These are phyloP conservation scores for Halcyon senegalensis DNA, from an alignment of 2,113 vertebrate species.

Conservation along the genomic window DNA sequence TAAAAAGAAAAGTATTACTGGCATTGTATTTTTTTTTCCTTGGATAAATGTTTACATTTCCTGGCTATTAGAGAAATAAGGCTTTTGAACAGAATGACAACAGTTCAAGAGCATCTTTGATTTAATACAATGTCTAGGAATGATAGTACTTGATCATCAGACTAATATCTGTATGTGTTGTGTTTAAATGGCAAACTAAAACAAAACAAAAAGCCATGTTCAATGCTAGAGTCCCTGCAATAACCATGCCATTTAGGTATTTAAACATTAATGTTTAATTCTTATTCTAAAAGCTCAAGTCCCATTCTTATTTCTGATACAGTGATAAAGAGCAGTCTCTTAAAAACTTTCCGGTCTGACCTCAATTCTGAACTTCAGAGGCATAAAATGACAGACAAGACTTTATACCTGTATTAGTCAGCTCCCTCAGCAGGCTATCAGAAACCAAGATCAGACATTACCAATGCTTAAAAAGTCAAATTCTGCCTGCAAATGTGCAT, in stretches of 20 bases:
- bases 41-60: conserved; percentile 4
- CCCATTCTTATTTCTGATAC: not conserved
- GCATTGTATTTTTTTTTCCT: fast-evolving
- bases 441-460: conserved; percentile 54
- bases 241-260: not conserved
- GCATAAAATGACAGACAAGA: conserved; percentile 5
- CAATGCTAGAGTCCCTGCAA: not conserved
- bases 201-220: not conserved
- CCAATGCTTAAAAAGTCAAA: conserved; percentile 45
- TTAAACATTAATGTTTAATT: not conserved
- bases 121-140: not conserved
- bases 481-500: conserved; percentile 12
- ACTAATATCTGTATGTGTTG: not conserved
- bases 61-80: not conserved
- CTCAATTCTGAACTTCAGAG: conserved; percentile 38
- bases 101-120: not conserved
- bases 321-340: conserved; percentile 6
- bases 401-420: conserved; percentile 26
- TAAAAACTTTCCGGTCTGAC: conserved; percentile 27
- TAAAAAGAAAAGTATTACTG: not conserved
- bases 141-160: not conserved
- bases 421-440: conserved; percentile 26
- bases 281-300: not conserved
- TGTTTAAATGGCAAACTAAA: not conserved
- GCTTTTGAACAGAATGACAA: not conserved